phyloP scores from a whole-genome alignment of 2,113 vertebrate genomes.

The Brachyhypopomus gauderio region DNA sequence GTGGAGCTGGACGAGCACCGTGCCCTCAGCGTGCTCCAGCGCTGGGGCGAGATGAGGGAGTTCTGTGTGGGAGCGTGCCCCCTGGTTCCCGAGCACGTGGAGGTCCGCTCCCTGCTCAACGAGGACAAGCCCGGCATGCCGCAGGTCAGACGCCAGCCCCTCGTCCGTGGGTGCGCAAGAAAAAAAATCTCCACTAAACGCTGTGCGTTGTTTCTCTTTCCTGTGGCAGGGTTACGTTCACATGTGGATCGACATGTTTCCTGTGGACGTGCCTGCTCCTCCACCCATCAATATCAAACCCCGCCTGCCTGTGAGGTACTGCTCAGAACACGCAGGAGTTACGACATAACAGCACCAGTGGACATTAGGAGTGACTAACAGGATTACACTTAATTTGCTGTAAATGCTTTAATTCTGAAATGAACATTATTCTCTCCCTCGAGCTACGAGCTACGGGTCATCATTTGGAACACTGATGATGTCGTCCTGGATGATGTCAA shows the following conservation, averaged over 20 bases:
- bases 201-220: slow-evolving; percentile 11
- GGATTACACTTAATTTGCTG: not conserved
- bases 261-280: slow-evolving; percentile 84
- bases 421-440: slow-evolving; percentile 3
- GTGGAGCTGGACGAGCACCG: slow-evolving; percentile 81
- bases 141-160: slow-evolving; percentile 76
- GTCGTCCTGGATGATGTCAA: slow-evolving; percentile 92
- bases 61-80: slow-evolving; percentile 72
- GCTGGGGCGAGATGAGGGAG: slow-evolving; percentile 89
- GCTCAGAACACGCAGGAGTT: not conserved
- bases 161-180: no score
- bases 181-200: no score
- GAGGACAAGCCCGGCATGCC: slow-evolving; percentile 80
- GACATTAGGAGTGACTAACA: no score
- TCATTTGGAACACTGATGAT: slow-evolving; percentile 92
- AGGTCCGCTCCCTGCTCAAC: slow-evolving; percentile 82
- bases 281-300: slow-evolving; percentile 89
- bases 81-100: slow-evolving; percentile 89
- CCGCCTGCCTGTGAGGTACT: slow-evolving; percentile 82
- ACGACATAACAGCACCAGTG: no score
- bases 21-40: slow-evolving; percentile 83
- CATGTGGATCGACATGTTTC: slow-evolving; percentile 97
- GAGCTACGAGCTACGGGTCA: slow-evolving; percentile 90
- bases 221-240: slow-evolving; percentile 86
- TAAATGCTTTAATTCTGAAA: not conserved